A percentile compares a stretch with the other conserved stretches of the same genome.
These are phyloP conservation scores for Eumeta japonica DNA, from an alignment of 1,140 invertebrate species.

Conservation along the genomic window DNA sequence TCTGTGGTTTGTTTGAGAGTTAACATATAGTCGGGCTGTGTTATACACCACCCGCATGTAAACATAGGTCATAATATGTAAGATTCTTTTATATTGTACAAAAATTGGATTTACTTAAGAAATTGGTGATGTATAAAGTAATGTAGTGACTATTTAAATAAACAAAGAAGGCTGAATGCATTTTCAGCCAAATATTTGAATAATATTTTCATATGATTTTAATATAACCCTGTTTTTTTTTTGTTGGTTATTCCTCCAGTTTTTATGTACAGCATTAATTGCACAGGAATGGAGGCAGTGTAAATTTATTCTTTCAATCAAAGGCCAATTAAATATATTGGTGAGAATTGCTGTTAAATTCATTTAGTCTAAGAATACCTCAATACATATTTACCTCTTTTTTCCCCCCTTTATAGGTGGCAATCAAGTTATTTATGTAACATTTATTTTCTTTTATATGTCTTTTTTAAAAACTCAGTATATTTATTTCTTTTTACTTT, in stretches of 20 bases:
- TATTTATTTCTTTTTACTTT: too few species aligned
- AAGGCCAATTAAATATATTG: slow-evolving; percentile 57
- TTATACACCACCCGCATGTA: slow-evolving; percentile 43
- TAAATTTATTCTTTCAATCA: slow-evolving; percentile 52
- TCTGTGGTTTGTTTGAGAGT: slow-evolving; percentile 46
- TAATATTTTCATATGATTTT: slow-evolving; percentile 58
- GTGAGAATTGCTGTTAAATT: too few species aligned
- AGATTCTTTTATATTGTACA: slow-evolving; percentile 59
- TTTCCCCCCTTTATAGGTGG: too few species aligned
- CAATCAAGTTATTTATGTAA: too few species aligned
- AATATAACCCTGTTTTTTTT: slow-evolving; percentile 55
- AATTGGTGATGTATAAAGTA: slow-evolving; percentile 57
- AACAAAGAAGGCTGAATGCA: slow-evolving; percentile 49
- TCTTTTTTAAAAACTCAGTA: too few species aligned
- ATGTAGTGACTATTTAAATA: slow-evolving; percentile 57
- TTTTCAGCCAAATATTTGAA: slow-evolving; percentile 54
- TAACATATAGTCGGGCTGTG: slow-evolving; percentile 33
- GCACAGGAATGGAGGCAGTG: slow-evolving; percentile 40
- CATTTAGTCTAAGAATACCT: too few species aligned
- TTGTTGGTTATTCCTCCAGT: slow-evolving; percentile 47
- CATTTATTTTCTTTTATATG: too few species aligned
- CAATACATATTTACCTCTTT: too few species aligned
- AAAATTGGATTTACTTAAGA: slow-evolving; percentile 57
- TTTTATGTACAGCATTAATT: slow-evolving; percentile 40
- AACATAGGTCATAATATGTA: slow-evolving; percentile 47